Base-by-base conservation (phyloP, 2,113 vertebrate species). In the Bubo scandiacus region DNA sequence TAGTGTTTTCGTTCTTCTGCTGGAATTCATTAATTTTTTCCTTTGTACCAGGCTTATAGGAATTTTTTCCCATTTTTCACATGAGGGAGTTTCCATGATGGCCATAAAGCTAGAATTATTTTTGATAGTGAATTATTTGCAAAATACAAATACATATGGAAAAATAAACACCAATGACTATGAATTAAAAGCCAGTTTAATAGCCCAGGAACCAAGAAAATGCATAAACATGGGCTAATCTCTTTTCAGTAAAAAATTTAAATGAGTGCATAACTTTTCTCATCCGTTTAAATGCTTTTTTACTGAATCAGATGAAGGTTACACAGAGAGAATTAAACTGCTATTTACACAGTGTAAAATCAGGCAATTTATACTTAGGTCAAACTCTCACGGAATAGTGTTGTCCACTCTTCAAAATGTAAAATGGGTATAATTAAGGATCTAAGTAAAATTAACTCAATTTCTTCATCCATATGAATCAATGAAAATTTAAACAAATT, bases 331-430 rank as follows among this genome's bases (percentile, higher is more conserved):
- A 70, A 90, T 78, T 83, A 78, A 84, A 58, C 40, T 84, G 47
- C 23, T 92, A 17, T 88, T 96, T 97, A 86, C 52, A 52, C 19
- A 74, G 51, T 66, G 22, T 58, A 77, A 88, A 92, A 90, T 77
- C 45, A 77, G 36, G n/a, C 29, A 51, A 78, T 94, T 91, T 83
- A 86, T 86, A 26, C 66, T 62, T 57, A 75, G 88, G 55, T 86
- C 67, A 92, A 80, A 78, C 52, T 90, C 29, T 78, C n/a, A 55
- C 15, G 70, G 40, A 18, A 55, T 12, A 90, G 20, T 73, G 12
- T 78, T 83, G 55, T 66, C n/a, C 5, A 20, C 22, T 77, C 17
- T 22, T 93, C 55, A 71, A 94, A 86, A 87, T 36, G 10, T 79
- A 62, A 71, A 81, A 40, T 51, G 38, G 22, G 6, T 85, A 25